Percentiles rank a stretch among this genome's conserved stretches.
phyloP scores from a whole-genome alignment of 2,113 vertebrate genomes.

The Ancistrus triradiatus region DNA sequence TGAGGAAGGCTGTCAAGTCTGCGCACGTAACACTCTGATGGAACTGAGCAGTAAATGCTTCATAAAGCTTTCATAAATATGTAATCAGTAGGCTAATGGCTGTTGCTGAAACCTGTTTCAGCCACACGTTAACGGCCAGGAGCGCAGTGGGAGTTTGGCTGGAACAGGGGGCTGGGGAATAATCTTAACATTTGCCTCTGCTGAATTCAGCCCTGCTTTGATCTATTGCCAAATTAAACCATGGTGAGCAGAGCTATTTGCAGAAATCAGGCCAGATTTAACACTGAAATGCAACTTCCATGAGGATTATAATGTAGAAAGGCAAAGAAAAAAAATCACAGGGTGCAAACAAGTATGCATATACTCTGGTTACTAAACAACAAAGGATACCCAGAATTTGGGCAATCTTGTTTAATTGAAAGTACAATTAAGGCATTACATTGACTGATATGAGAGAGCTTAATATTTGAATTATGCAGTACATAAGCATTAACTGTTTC shows the following conservation, averaged over 20 bases:
- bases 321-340: not conserved
- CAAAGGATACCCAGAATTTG: no score
- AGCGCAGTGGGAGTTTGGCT: conserved; percentile 53
- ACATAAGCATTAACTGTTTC: no score
- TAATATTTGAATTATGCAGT: no score
- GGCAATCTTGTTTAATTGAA: no score
- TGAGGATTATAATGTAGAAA: conserved; percentile 2
- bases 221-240: conserved; percentile 41
- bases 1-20: conserved; percentile 65
- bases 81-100: conserved; percentile 59
- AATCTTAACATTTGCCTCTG: conserved; percentile 49
- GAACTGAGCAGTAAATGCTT: conserved; percentile 66
- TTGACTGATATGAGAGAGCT: no score
- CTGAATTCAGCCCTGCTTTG: conserved; percentile 48
- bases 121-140: conserved; percentile 56
- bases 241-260: conserved; percentile 40
- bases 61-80: conserved; percentile 71
- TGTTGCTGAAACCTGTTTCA: conserved; percentile 55
- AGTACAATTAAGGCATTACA: no score
- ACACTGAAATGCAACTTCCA: conserved; percentile 37
- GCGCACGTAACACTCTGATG: conserved; percentile 60
- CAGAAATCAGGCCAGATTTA: conserved; percentile 23
- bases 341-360: conserved; percentile 52
- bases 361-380: no score
- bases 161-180: conserved; percentile 51